Percentiles rank a stretch among this genome's conserved stretches.
Conservation (phyloP, 2,888 invertebrate genomes). For the Nymphalis c-album region DNA sequence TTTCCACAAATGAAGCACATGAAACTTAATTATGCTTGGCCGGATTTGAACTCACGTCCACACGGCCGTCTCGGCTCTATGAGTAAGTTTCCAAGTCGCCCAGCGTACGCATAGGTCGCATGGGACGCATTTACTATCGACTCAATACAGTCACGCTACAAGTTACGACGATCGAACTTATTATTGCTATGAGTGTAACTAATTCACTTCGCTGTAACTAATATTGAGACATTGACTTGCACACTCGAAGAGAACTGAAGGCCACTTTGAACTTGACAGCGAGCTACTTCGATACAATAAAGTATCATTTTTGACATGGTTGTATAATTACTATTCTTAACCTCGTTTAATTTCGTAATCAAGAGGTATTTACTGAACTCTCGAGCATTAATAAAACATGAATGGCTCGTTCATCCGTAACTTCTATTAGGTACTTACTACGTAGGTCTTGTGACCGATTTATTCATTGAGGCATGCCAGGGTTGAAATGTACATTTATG, state of each 20-base stretch:
- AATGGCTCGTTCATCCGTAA: neutral
- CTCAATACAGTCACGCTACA: neutral
- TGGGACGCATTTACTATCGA: neutral
- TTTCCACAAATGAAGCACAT: too few species aligned
- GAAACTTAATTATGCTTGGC: too few species aligned
- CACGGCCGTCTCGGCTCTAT: too few species aligned
- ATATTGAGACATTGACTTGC: conserved; percentile 1
- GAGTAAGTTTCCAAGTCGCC: too few species aligned
- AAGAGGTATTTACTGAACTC: neutral
- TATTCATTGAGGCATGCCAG: conserved; percentile 19
- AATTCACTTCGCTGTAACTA: neutral
- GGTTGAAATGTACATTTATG: conserved; percentile 11
- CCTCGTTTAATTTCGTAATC: neutral
- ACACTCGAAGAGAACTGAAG: neutral
- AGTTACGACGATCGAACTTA: neutral
- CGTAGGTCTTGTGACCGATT: conserved; percentile 17
- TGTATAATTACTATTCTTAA: too few species aligned
- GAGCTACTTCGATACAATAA: neutral
- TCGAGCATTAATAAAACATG: neutral
- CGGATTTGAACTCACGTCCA: too few species aligned
- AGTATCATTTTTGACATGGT: neutral
- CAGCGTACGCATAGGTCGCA: too few species aligned
- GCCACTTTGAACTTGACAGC: neutral
- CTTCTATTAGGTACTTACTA: neutral
- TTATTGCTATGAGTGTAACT: neutral